These are phyloP conservation scores for Odontomyia ornata DNA, from an alignment of 2,888 invertebrate species.

Conservation along the genomic window DNA sequence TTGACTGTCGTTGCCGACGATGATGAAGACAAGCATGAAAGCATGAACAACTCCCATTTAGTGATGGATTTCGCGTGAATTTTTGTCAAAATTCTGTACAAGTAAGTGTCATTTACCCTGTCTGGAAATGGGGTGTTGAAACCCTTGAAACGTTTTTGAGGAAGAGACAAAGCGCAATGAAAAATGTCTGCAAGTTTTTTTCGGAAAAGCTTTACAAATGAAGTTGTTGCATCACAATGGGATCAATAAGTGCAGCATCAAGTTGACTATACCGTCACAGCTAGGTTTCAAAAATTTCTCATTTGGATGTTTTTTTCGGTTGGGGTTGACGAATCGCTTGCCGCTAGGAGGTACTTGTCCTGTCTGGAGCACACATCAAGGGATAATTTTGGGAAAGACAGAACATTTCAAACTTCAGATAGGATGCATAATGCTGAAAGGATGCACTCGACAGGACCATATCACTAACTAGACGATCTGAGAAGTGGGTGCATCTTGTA, in stretches of 20 bases:
- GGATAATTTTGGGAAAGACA: slow-evolving; percentile 47
- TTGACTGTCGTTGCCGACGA: background rate
- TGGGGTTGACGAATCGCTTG: slow-evolving; percentile 53
- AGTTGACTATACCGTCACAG: background rate
- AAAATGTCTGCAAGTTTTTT: slow-evolving; percentile 49
- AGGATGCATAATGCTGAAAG: too few species aligned
- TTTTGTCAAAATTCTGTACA: slow-evolving; percentile 58
- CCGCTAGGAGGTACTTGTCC: slow-evolving; percentile 61
- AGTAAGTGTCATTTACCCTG: slow-evolving; percentile 59
- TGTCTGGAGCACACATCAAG: slow-evolving; percentile 60
- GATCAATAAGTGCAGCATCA: slow-evolving; percentile 21
- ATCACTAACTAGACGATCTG: background rate
- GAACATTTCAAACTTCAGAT: slow-evolving; percentile 36
- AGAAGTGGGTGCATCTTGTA: too few species aligned
- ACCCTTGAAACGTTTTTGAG: slow-evolving; percentile 17
- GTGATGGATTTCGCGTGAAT: slow-evolving; percentile 42
- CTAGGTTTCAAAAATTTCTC: background rate
- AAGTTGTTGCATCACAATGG: slow-evolving; percentile 21
- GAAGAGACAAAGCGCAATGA: slow-evolving; percentile 41
- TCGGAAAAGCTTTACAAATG: slow-evolving; percentile 40
- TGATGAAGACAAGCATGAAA: background rate
- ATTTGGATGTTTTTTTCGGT: slow-evolving; percentile 11
- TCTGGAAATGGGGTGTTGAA: slow-evolving; percentile 39
- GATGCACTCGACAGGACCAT: background rate
- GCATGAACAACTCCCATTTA: background rate